A percentile compares a stretch with the other conserved stretches of the same genome.
Evolutionary conservation across 2,888 invertebrate species (phyloP).

Genomic region (Myopa testacea): DNA sequence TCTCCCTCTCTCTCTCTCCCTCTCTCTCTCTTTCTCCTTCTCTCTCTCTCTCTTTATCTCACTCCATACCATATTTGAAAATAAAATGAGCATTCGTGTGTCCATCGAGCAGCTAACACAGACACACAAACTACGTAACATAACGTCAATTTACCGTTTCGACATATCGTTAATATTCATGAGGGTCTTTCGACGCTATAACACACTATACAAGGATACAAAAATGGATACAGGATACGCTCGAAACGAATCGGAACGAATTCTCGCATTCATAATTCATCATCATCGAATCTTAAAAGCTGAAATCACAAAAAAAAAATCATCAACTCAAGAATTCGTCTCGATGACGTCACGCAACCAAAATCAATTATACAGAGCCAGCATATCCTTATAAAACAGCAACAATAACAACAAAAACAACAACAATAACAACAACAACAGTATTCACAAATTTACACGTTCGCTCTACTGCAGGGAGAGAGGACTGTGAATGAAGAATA

Average conservation of each 20-base stretch:
- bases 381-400: conserved; percentile 16
- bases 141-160: neutral
- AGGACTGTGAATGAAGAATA: neutral
- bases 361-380: conserved; percentile 61
- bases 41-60: too few relatives aligned
- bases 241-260: conserved; percentile 33
- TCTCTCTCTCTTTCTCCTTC: too few relatives aligned
- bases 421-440: neutral
- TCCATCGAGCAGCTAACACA: neutral
- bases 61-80: too few relatives aligned
- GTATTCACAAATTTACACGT: conserved; percentile 19
- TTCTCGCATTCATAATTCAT: conserved; percentile 2
- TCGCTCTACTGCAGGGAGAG: neutral
- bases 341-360: conserved; percentile 66
- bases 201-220: too few relatives aligned
- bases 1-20: too few relatives aligned
- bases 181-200: conserved; percentile 55
- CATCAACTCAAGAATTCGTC: conserved; percentile 63
- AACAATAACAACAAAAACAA: neutral
- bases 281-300: conserved; percentile 25
- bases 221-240: conserved; percentile 32
- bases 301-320: conserved; percentile 41
- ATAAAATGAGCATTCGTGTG: too few relatives aligned
- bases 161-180: conserved; percentile 58
- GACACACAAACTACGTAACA: conserved; percentile 41